These are phyloP conservation scores for Neopelma chrysocephalum DNA, from an alignment of 2,797 vertebrate species.

Conservation along the genomic window DNA sequence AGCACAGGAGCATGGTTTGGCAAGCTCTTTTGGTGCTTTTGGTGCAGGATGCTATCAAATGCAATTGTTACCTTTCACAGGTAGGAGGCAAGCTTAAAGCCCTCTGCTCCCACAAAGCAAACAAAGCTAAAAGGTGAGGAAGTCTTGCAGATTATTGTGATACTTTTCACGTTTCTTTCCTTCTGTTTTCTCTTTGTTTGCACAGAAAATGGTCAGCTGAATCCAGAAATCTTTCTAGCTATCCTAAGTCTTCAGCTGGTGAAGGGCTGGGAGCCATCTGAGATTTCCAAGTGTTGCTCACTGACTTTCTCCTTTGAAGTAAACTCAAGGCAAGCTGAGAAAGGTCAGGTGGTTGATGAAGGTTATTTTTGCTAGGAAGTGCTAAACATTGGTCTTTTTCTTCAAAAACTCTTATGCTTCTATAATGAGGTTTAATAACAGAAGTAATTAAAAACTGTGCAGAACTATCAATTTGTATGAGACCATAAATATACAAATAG, in stretches of 20 bases:
- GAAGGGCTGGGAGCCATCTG: not conserved
- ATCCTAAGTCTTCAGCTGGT: not conserved
- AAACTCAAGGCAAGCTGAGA: not conserved
- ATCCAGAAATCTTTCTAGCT: not conserved
- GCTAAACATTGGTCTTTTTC: not conserved
- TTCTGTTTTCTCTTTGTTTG: not conserved
- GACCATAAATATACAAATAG: not conserved
- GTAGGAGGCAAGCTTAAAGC: not conserved
- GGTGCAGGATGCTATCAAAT: not conserved
- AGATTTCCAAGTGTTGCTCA: not conserved
- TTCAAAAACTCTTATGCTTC: not conserved
- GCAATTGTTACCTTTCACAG: not conserved
- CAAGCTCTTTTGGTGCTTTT: not conserved
- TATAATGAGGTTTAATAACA: not conserved
- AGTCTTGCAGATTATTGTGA: not conserved
- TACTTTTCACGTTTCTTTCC: not conserved
- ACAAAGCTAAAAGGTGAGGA: not conserved
- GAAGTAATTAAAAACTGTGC: not conserved
- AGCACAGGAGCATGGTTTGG: not conserved
- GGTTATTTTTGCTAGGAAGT: not conserved
- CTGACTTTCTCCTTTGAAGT: not conserved
- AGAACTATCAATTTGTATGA: not conserved
- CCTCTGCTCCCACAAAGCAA: not conserved
- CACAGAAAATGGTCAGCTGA: not conserved
- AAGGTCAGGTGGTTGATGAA: not conserved